Conservation (phyloP, 2,113 vertebrate genomes). For the Hypocryptadius cinnamomeus region DNA sequence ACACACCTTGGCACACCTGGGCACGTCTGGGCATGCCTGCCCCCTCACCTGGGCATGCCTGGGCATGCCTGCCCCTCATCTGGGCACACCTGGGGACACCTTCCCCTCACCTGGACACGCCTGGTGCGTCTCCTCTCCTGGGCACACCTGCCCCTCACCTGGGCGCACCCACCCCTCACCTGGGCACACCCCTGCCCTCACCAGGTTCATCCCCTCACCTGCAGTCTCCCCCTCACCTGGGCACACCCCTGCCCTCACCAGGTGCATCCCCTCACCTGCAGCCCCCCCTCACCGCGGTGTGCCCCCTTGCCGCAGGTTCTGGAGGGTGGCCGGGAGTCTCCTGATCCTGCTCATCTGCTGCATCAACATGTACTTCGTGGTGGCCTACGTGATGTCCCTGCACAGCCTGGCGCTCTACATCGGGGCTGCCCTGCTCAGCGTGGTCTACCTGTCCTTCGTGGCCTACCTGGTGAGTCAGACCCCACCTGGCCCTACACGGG, state of each 20-base stretch:
- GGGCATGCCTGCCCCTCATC: too few species aligned
- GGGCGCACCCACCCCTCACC: too few species aligned
- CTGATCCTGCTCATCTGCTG: slow-evolving; percentile 82
- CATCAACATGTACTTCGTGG: slow-evolving; percentile 96
- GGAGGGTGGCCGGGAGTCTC: slow-evolving; percentile 82
- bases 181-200: too few species aligned
- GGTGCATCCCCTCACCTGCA: neutral
- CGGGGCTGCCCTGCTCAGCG: slow-evolving; percentile 73
- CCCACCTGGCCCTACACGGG: too few species aligned
- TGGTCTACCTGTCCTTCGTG: slow-evolving; percentile 86
- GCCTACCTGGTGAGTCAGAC: slow-evolving; percentile 91
- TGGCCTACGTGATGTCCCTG: slow-evolving; percentile 81
- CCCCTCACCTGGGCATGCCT: neutral
- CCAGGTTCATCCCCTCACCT: too few species aligned
- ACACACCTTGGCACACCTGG: neutral
- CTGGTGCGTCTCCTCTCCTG: too few species aligned
- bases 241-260: too few species aligned
- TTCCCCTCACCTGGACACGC: too few species aligned
- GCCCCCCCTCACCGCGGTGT: neutral
- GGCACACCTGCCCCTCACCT: too few species aligned
- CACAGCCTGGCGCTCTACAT: slow-evolving; percentile 78
- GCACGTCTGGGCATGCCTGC: too few species aligned
- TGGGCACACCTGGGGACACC: too few species aligned
- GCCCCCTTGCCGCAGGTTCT: slow-evolving; percentile 67
- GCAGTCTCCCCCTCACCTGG: too few species aligned